Evolutionary conservation across 2,888 invertebrate species (phyloP), one percentile per base, ranked within the genome.

Genomic region (Ischnura elegans): DNA sequence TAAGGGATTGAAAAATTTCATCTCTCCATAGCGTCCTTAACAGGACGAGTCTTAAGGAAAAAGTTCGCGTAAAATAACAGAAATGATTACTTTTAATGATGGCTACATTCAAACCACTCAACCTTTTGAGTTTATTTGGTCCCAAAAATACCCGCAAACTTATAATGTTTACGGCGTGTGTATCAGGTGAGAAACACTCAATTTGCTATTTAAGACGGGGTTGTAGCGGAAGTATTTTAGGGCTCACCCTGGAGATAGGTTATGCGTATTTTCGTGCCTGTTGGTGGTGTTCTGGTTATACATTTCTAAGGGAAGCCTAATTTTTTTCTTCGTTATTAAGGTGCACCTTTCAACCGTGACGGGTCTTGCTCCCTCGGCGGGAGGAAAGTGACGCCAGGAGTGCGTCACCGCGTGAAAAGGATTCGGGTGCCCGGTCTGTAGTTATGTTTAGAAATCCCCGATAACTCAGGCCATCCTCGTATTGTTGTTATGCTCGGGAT

Each of bases 261-360:
- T 46, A 46, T n/a, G 46, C 29, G 86, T 86, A 86, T 86, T 86
- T 86, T 86, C 46, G 45, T 86, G n/a, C 45, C 25, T n/a, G 36
- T 36, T 29, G 76, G 36, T 36, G 76, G 76, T 76, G 76, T 76
- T 36, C 76, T 36, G 76, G 8, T 76, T 36, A 76, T 36, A 76
- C 36, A 76, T 76, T 76, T 76, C 16, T 10, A 76, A 36, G 36
- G 29, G 13, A 76, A 29, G 10, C 29, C 76, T 16, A 13, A 13
- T 10, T 51, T 19, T 51, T 19, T 36, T 29, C 76, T 76, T 61
- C 10, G 16, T 76, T 76, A 36, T 76, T 76, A 76, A 76, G 29
- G 36, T 36, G 36, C 76, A 76, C 29, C 76, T 36, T 76, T 36
- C 76, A 29, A 36, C 36, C 76, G 13, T 76, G 76, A 36, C 76